Evolutionary conservation across 2,888 invertebrate genomes (phyloP), one percentile per base, ranked within the genome.

Genomic region (Miltochrista miniata): DNA sequence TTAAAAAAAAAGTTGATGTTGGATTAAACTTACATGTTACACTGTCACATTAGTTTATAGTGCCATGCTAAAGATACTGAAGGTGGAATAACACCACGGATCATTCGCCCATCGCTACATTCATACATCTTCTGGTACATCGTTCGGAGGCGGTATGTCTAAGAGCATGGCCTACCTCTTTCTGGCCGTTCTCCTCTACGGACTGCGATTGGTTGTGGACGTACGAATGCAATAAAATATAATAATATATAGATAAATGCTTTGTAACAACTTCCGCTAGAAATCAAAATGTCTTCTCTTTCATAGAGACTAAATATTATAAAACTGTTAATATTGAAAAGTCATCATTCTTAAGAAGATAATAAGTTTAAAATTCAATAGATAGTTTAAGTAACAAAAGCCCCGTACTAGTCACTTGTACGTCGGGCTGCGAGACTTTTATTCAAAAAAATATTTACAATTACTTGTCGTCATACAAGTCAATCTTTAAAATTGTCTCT

Each of bases 221-320:
- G 91, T 84, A 91, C 85, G 91, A 91, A 91, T 91, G 91, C 91
- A 91, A 91, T 91, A 90, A 91, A 90, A 91, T 90, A 84, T 88
- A 89, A 88, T 83, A 90, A 88, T 83, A 89, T 85, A 87, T 87
- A 91, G 88, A 84, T 91, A 89, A 90, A 90, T 90, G 90, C 90
- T 86, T 85, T 89, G 81, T 83, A 86, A 87, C 76, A 88, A 87
- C 79, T 83, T 87, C 79, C 76, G 78, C 86, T 85, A 89, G 73
- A 83, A 84, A 83, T 84, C 68, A 84, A 84, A 80, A 76, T 74
- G 76, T 83, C 76, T 58, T 72, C 79, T 83, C 79, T 75, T 77
- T 78, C 74, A 77, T 77, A 81, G 80, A 81, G 77, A 81, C 82
- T 83, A 85, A 74, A 76, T 72, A 70, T 81, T 76, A 77, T 76